Evolutionary conservation across 2,888 invertebrate species (phyloP).

Genomic region (Acanthococcus lagerstroemiae): DNA sequence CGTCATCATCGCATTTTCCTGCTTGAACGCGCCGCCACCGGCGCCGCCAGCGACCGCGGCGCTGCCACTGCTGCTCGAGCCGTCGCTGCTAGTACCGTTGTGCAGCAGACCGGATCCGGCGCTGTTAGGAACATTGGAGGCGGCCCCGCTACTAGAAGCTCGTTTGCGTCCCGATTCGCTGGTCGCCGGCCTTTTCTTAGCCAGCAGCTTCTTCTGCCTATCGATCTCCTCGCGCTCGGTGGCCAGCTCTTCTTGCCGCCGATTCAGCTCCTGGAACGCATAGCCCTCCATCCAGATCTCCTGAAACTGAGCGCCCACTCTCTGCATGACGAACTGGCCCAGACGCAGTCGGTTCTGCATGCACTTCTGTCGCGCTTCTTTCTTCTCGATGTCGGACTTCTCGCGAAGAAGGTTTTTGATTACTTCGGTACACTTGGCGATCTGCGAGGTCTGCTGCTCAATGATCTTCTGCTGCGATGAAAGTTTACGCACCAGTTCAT

Average conservation of each 20-base stretch:
- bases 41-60: neutral
- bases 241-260: conserved; percentile 96
- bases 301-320: conserved; percentile 98
- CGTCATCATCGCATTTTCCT: conserved; percentile 60
- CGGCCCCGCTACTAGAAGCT: conserved; percentile 40
- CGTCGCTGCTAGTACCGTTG: conserved; percentile 16
- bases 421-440: conserved; percentile 96
- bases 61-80: conserved; percentile 40
- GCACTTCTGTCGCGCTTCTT: conserved; percentile 92
- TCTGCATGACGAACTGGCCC: conserved; percentile 97
- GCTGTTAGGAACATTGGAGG: conserved; percentile 36
- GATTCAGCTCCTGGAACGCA: conserved; percentile 95
- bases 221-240: conserved; percentile 96
- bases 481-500: conserved; percentile 89
- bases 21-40: conserved; percentile 44
- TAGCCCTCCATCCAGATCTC: conserved; percentile 99
- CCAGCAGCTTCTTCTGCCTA: conserved; percentile 82
- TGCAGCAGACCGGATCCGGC: conserved; percentile 42
- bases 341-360: conserved; percentile 97
- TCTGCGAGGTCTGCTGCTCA: conserved; percentile 93
- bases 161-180: conserved; percentile 68
- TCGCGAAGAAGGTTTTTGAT: conserved; percentile 94
- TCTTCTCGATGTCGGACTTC: conserved; percentile 97
- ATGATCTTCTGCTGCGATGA: conserved; percentile 82
- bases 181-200: conserved; percentile 79